Evolutionary conservation across 2,888 invertebrate species (phyloP), one percentile per base, ranked within the genome.

Genomic region (Amphipyra berbera): DNA sequence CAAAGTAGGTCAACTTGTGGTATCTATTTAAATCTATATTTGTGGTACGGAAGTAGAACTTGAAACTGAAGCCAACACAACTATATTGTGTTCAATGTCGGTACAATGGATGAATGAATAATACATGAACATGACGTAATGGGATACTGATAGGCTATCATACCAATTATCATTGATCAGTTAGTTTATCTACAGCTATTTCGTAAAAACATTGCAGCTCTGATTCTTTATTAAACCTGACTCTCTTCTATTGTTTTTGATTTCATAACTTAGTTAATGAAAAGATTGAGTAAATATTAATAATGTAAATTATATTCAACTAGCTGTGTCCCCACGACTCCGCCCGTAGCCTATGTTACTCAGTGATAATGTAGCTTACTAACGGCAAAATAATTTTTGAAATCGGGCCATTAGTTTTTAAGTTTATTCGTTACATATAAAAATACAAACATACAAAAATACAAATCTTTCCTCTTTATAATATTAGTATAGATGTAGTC

Each of bases 21-120:
- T 21, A 60, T 49, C 13, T 60, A 33, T 48, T 14, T 8, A 33
- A 30, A 15, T 35, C 4, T 38, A 38, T 38, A 33, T 6, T 33
- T 33, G 6, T 33, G 9, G 33, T 33, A 33, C 2, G 3, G 33
- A 33, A 6, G 33, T 12, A 37, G 12, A 10, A 37, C 12, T 37
- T 9, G 37, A 37, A 37, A 10, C 10, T 37, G 10, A 10, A 12
- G 10, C 37, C 37, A 37, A 4, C 6, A 37, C 10, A 37, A 37
- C 8, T 37, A 37, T 37, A 1, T 37, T 37, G 10, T 37, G 10
- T 37, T 10, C 37, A 37, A 10, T 41, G 14, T 42, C 14, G 14
- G 7, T 42, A 42, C 42, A 15, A 1, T 8, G 15, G 42, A 7
- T 5, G 42, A 42, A 15, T 42, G 14, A 14, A 42, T 14, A 9